Conservation (phyloP, 2,113 vertebrate species). For the Propithecus coquereli region DNA sequence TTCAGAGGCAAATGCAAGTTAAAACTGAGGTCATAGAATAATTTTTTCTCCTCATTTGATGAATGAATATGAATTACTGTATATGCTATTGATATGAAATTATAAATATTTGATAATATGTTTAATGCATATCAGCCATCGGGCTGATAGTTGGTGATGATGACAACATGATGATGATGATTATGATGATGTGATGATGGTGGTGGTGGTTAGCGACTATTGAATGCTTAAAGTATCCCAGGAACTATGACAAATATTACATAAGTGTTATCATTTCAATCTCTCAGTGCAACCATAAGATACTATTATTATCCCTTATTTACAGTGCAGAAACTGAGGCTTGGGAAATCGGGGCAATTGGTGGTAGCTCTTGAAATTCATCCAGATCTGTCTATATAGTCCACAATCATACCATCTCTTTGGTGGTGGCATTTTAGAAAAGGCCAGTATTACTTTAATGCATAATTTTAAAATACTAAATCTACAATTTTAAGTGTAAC, state of each 20-base stretch:
- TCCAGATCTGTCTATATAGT: not conserved
- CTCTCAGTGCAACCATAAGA: not conserved
- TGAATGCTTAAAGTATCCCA: not conserved
- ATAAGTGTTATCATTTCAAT: not conserved
- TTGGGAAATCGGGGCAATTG: not conserved
- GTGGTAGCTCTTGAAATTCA: not conserved
- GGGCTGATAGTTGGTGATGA: not conserved
- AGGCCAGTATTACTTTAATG: not conserved
- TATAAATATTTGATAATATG: not conserved
- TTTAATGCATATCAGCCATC: not conserved
- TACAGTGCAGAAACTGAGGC: not conserved
- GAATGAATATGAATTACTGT: not conserved
- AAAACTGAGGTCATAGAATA: not conserved
- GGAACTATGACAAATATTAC: not conserved
- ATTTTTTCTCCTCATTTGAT: not conserved
- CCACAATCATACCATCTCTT: not conserved
- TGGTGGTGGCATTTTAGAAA: slow-evolving; percentile 16
- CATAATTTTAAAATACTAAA: slow-evolving; percentile 10
- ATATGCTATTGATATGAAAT: not conserved
- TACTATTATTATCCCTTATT: not conserved
- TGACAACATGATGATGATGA: not conserved
- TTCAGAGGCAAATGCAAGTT: slow-evolving; percentile 24
- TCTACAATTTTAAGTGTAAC: not conserved
- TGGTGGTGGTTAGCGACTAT: not conserved
- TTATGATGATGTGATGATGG: no score